Conservation (phyloP, 2,888 invertebrate species). For the Agriotes lineatus region DNA sequence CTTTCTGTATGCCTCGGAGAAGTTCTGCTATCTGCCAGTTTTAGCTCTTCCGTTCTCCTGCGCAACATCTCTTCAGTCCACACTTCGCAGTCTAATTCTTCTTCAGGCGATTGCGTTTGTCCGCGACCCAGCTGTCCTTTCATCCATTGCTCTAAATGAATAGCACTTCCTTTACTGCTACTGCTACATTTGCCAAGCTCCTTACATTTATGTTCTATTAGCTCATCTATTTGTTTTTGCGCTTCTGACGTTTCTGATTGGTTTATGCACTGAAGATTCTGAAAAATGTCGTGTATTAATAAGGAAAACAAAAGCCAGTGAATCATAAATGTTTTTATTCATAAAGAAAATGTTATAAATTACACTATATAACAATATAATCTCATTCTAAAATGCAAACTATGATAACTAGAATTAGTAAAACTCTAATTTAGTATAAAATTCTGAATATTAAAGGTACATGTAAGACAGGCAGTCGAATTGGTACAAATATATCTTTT, state of each 20-base stretch:
- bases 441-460: constrained; percentile 45
- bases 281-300: constrained; percentile 56
- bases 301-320: constrained; percentile 35
- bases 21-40: constrained; percentile 67
- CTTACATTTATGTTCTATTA: constrained; percentile 75
- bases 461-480: constrained; percentile 59
- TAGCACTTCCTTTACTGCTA: constrained; percentile 77
- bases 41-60: constrained; percentile 78
- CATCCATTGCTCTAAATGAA: constrained; percentile 86
- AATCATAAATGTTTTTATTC: constrained; percentile 35
- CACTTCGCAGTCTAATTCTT: constrained; percentile 72
- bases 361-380: constrained; percentile 57
- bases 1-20: constrained; percentile 56
- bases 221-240: constrained; percentile 70
- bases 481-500: constrained; percentile 59
- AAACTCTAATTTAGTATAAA: constrained; percentile 42
- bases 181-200: constrained; percentile 73
- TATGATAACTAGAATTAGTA: constrained; percentile 42
- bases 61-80: constrained; percentile 82
- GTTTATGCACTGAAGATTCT: constrained; percentile 61
- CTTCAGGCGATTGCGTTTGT: constrained; percentile 57
- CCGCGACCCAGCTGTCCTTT: constrained; percentile 76
- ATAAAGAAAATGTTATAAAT: constrained; percentile 36
- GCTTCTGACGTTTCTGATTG: constrained; percentile 57
- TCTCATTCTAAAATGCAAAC: constrained; percentile 55